Conservation (phyloP, 2,888 invertebrate species). For the Diarsia brunnea region DNA sequence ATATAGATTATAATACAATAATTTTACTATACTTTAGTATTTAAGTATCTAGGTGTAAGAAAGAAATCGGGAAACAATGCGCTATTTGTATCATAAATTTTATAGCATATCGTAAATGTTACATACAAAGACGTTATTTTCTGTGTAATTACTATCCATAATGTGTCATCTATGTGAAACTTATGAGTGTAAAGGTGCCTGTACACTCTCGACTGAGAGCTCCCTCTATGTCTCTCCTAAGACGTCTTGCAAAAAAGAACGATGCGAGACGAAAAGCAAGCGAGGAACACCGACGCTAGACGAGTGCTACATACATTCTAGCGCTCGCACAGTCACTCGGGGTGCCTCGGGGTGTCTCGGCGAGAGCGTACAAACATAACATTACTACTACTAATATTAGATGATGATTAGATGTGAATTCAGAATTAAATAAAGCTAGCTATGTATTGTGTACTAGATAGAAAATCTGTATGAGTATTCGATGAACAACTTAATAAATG, state of each 20-base stretch:
- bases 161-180: constrained; percentile 57
- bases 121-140: constrained; percentile 61
- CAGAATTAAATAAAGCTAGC: constrained; percentile 54
- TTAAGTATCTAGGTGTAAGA: constrained; percentile 66
- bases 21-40: constrained; percentile 43
- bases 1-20: constrained; percentile 31
- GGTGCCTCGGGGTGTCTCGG: background rate
- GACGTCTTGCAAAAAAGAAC: background rate
- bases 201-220: background rate
- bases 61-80: constrained; percentile 88
- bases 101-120: constrained; percentile 82
- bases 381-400: constrained; percentile 53
- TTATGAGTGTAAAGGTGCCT: constrained; percentile 33
- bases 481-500: constrained; percentile 49
- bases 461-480: constrained; percentile 48
- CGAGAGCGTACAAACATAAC: background rate
- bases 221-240: background rate
- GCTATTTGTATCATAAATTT: constrained; percentile 86
- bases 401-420: constrained; percentile 44
- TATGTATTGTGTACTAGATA: constrained; percentile 53
- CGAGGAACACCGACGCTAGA: background rate
- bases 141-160: constrained; percentile 58
- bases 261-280: background rate
- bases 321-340: background rate
- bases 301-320: background rate